Base-by-base conservation (phyloP, 1,140 invertebrate genomes). In the Dryas iulia region DNA sequence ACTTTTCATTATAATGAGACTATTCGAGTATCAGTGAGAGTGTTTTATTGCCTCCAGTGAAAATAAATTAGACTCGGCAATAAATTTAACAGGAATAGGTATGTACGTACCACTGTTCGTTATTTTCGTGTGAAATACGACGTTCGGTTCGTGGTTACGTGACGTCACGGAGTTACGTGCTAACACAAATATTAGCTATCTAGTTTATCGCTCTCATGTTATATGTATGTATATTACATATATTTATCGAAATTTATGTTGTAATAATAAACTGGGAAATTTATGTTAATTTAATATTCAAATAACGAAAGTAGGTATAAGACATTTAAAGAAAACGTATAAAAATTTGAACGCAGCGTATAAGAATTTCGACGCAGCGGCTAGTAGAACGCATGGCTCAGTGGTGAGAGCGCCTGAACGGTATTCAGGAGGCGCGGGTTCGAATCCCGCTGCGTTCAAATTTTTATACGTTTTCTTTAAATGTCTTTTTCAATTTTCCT, bases 161-260 rank as follows among this genome's bases (percentile, higher is more conserved):
- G 66, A 61, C 47, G 66, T 60, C 66, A 56, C 66, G 59, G 25
- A 21, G 60, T 61, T 57, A 68, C 59, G 66, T 68, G 59, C 33
- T n/a, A 61, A 68, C 58, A 31, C 47, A 61, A 61, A 61, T 47
- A 68, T 67, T 68, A 57, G 66, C 65, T 60, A 60, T 56, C 58
- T 52, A 39, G 33, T 67, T 60, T 61, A 68, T 68, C 35, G 35
- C 28, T 52, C 59, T 33, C 47, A 67, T 35, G 23, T 1, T 52
- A 21, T 14, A 58, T 23, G 59, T 23, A n/a, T n/a, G n/a, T n/a
- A n/a, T n/a, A n/a, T n/a, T n/a, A n/a, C n/a, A n/a, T 47, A 54
- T 35, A 23, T n/a, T n/a, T 35, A 6, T 35, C 0, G n/a, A 35
- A 14, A n/a, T 35, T 6, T 5, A 35, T 35, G 12, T 14, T 11